Conservation (phyloP, 2,797 vertebrate species). For the Menidia menidia region DNA sequence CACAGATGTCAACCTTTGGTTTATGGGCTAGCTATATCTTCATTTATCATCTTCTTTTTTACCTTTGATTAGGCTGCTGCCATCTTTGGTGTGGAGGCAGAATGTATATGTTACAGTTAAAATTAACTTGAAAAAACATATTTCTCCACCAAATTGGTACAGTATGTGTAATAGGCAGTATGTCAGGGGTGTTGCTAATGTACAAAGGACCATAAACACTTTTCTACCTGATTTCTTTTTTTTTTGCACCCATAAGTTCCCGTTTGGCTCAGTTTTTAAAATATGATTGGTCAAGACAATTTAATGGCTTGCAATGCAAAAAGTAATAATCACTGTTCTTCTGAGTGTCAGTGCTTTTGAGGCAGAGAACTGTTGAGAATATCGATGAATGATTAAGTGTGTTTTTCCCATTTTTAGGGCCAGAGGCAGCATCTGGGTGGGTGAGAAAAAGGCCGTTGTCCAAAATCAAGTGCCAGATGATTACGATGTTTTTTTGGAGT, state of each 20-base stretch:
- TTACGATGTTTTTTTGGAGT: conserved; percentile 42
- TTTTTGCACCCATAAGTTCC: too few species aligned
- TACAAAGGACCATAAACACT: too few species aligned
- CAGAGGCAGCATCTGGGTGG: neutral
- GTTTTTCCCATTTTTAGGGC: conserved; percentile 23
- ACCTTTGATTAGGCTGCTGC: neutral
- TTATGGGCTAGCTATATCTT: neutral
- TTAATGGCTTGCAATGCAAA: conserved; percentile 8
- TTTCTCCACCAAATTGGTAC: neutral
- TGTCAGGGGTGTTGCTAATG: neutral
- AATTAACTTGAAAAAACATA: neutral
- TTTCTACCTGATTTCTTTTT: too few species aligned
- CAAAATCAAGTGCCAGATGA: conserved; percentile 46
- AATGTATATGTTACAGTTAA: neutral
- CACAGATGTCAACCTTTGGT: neutral
- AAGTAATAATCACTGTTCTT: neutral
- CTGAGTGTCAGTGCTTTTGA: conserved; percentile 8
- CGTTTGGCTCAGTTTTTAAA: too few species aligned
- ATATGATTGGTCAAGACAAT: too few species aligned
- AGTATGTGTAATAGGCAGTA: neutral
- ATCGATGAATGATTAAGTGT: neutral
- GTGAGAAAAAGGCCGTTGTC: conserved; percentile 35
- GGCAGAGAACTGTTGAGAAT: neutral
- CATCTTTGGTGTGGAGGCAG: neutral
- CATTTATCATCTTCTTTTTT: neutral